Conservation (phyloP, 1,140 invertebrate species). For the Orussus abietinus region DNA sequence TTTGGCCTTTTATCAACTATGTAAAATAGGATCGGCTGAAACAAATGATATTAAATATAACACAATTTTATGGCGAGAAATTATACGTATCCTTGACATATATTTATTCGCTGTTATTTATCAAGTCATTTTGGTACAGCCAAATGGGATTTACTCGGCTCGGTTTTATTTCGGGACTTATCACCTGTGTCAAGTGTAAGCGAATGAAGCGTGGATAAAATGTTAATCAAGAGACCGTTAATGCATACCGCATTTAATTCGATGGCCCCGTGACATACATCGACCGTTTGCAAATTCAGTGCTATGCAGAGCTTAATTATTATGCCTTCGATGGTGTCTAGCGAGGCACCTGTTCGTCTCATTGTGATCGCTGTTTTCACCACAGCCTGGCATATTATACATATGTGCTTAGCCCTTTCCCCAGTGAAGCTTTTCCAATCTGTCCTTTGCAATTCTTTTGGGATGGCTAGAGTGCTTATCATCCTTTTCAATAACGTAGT, state of each 20-base stretch:
- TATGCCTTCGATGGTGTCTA: conserved; percentile 37
- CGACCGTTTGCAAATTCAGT: conserved; percentile 54
- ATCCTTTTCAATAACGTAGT: conserved; percentile 22
- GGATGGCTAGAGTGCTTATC: conserved; percentile 24
- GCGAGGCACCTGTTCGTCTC: conserved; percentile 37
- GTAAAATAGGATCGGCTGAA: conserved; percentile 55
- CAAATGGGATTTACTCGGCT: not conserved
- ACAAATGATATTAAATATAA: conserved; percentile 18
- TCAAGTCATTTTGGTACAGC: conserved; percentile 2
- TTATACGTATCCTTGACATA: not conserved
- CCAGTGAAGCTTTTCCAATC: conserved; percentile 20
- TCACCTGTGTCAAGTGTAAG: too few species aligned
- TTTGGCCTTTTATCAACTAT: conserved; percentile 54
- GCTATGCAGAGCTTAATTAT: conserved; percentile 52
- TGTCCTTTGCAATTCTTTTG: conserved; percentile 18
- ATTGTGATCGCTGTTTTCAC: conserved; percentile 45
- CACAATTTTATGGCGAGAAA: not conserved
- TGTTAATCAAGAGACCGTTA: too few species aligned
- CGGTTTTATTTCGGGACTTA: conserved; percentile 4
- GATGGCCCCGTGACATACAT: conserved; percentile 59
- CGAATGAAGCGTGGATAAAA: too few species aligned
- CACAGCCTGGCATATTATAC: conserved; percentile 54
- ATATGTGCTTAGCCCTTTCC: conserved; percentile 34
- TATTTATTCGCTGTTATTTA: conserved; percentile 3
- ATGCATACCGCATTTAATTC: conserved; percentile 55